Base-by-base conservation (phyloP, 2,888 invertebrate species). In the Proisotoma minuta region DNA sequence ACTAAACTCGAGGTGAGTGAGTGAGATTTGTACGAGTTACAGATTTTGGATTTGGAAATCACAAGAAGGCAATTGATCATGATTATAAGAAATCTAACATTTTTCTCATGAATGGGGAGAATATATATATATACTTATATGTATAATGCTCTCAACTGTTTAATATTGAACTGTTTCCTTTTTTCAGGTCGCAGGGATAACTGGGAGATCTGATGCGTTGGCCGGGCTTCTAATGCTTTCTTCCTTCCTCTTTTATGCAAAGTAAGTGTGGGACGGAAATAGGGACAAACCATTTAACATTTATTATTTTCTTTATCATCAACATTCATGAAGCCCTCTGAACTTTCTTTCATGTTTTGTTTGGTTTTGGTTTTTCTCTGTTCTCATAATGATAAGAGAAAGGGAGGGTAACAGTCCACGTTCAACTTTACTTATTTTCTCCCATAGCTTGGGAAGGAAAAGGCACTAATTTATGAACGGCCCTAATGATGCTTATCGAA, bases 161-260 rank as follows among this genome's bases (percentile, higher is more conserved):
- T 40, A 18, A 56, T 43, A 47, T 43, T 56, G 23, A 29, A 18
- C 26, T 49, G 48, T 58, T 70, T 74, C 15, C 15, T 34, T 71
- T 65, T 78, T 79, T 23, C 84, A 91, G 90, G 90, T 92, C 62
- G 87, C 91, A 0, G 91, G 89, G 60, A 86, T 91, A 63, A 92
- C 93, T 0, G 93, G 93, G 0, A 81, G 93, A 75, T 91, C 92
- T 3, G 93, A 93, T 77, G 86, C 92, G 2, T 79, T 92, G 62
- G 89, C 91, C 3, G 88, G 89, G 74, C 81, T 89, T 50, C 88
- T 91, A 79, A 91, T 90, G 78, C 82, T 91, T 5, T 81, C 88
- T 63, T 88, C 91, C 0, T 83, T 91, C 67, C 82, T 90, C 29
- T 83, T 86, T 48, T 91, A 91, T 79, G 87, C 88, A 75, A 87